phyloP scores from a whole-genome alignment of 2,888 invertebrate genomes.

The Tetragnatha montana region DNA sequence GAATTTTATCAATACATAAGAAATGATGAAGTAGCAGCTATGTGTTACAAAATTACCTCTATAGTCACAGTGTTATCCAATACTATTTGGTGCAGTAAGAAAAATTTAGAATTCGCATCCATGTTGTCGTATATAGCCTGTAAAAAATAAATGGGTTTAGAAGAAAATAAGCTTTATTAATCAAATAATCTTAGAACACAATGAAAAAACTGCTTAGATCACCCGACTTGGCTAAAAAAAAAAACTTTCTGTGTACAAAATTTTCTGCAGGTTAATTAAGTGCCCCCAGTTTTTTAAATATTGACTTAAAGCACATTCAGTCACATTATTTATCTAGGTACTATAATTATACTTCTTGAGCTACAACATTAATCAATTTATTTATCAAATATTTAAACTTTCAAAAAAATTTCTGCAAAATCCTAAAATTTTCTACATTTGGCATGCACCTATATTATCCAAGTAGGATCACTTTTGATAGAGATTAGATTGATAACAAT shows the following conservation, averaged over 20 bases:
- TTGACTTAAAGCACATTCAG: no score
- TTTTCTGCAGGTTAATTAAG: not conserved
- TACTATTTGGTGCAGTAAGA: not conserved
- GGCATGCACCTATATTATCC: no score
- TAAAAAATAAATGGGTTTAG: not conserved
- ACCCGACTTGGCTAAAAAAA: not conserved
- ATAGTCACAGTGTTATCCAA: not conserved
- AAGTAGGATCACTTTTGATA: not conserved
- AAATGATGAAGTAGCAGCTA: not conserved
- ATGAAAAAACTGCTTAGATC: not conserved
- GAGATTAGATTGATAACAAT: not conserved
- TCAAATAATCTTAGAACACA: not conserved
- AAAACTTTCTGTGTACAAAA: not conserved
- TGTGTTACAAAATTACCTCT: constrained; percentile 4
- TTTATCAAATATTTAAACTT: no score
- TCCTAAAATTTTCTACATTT: no score
- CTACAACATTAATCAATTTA: no score
- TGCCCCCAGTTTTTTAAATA: not conserved
- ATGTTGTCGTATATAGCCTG: not conserved
- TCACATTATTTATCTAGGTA: no score
- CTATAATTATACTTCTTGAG: no score
- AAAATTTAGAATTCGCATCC: not conserved
- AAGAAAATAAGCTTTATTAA: not conserved
- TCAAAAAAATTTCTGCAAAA: no score
- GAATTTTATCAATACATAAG: no score